Evolutionary conservation across 2,888 invertebrate species (phyloP), one percentile per base, ranked within the genome.

Genomic region (Caenorhabditis macrosperma): DNA sequence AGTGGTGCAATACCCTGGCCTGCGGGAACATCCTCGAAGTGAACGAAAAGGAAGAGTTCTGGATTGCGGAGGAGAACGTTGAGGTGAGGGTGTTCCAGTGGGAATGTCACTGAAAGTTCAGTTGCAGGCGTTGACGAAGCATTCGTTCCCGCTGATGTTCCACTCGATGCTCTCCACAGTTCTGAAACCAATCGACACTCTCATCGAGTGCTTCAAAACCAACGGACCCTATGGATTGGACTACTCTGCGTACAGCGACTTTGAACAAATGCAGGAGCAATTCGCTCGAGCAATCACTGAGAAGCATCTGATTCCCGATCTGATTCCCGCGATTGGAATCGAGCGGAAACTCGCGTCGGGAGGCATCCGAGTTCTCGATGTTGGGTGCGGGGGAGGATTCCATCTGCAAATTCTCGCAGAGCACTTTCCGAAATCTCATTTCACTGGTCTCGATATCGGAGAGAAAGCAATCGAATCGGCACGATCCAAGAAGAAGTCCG

Each of bases 391-490:
- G 6, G 54, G 67, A 12, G 78, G 78, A 20, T 57, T 71, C 30
- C 78, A 78, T 17, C 10, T 12, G 3, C 30, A 44, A 1, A 28
- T 78, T 12, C 54, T 81, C 72, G 88, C 87, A 7, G 69, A 83
- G 22, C 60, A 80, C 2, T 88, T 80, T 38, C 87, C 88, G 4
- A 82, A 84, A 3, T 83, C 79, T 17, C 59, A 82, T 1, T 86
- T 88, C 60, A 57, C 64, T 30, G 88, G 88, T 0, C 61, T 88
- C n/a, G 88, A 88, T 72, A 78, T 86, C 66, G 81, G 77, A 0
- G 71, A 72, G 57, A 71, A 77, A 6, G 87, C 86, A 0, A 82
- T 87, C 17, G 33, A 41, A 1, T 38, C 41, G 12, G 86, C 87
- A 1, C 81, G 50, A n/a, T 28, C 28, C 6, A 10, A 26, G 20